Evolutionary conservation across 2,113 vertebrate species (phyloP), one percentile per base, ranked within the genome.

Genomic region (Fulmarus glacialis): DNA sequence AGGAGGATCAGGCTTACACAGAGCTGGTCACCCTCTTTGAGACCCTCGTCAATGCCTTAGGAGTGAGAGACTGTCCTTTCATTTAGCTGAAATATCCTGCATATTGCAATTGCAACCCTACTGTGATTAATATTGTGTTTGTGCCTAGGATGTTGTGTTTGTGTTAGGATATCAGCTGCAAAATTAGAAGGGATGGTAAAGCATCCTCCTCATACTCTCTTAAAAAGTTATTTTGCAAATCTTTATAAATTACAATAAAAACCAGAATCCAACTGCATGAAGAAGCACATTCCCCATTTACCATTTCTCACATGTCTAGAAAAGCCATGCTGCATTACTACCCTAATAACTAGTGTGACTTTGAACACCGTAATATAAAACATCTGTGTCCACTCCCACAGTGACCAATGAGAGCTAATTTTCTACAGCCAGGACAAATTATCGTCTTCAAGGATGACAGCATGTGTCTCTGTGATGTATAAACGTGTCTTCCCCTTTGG

Each of bases 361-460:
- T 85, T 97, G 87, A 97, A 89, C 90, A 96, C 62, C 87, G 78
- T 94, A 97, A 96, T 94, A 96, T 64, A 93, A 97, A 98, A 90
- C 98, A 98, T 98, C 98, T 98, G 98, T 96, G 95, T 96, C 96
- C 96, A 97, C 96, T 98, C 97, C 97, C 97, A 90, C 43, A 94
- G 96, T 98, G 97, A 97, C 98, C 97, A 97, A 93, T 95, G 82
- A 97, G 75, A 97, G 90, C 70, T 95, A 92, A 95, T 97, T 96
- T 97, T 96, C 95, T 94, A 84, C 84, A 87, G 59, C 64, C 91
- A 89, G 95, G 74, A 98, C 92, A 97, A 98, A 98, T 97, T 97
- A 97, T 96, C 50, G 45, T 95, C 91, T 96, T 97, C 95, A 98
- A 98, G 96, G 97, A 97, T 96, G 97, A 96, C 91, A 97, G 70